These are phyloP conservation scores for Thaleichthys pacificus DNA, from an alignment of 2,797 vertebrate genomes.

Conservation along the genomic window DNA sequence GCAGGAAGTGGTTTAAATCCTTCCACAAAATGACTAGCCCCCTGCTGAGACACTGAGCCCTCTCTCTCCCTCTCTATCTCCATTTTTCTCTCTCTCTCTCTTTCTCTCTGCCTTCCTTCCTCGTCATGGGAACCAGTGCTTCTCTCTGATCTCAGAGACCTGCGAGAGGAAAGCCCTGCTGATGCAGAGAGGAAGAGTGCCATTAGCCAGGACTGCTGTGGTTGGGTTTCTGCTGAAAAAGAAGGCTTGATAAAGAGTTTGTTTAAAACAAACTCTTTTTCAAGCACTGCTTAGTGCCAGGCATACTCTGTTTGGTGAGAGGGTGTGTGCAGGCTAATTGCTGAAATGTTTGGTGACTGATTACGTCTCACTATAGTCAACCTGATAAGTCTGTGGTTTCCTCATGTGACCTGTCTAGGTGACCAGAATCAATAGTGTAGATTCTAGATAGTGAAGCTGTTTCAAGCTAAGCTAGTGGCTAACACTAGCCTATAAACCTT, in stretches of 20 bases:
- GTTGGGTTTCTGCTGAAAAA: background rate
- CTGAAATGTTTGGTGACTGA: slow-evolving; percentile 12
- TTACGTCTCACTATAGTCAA: background rate
- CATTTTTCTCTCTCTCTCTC: no score
- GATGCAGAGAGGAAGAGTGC: slow-evolving; percentile 14
- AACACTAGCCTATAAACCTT: background rate
- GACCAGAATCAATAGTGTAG: slow-evolving; percentile 25
- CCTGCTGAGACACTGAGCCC: slow-evolving; percentile 25
- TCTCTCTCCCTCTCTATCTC: background rate
- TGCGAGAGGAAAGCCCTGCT: slow-evolving; percentile 19
- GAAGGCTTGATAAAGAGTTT: no score
- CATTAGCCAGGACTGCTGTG: background rate
- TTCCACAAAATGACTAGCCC: slow-evolving; percentile 6
- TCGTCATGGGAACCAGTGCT: slow-evolving; percentile 35
- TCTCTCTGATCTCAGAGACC: slow-evolving; percentile 10
- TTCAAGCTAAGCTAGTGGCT: background rate
- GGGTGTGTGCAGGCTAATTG: slow-evolving; percentile 13
- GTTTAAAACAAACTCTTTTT: background rate
- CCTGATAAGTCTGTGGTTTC: slow-evolving; percentile 20
- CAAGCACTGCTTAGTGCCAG: background rate
- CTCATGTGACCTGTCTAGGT: slow-evolving; percentile 17
- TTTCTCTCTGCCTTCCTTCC: slow-evolving; percentile 25
- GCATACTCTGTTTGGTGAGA: slow-evolving; percentile 5
- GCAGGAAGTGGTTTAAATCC: slow-evolving; percentile 29
- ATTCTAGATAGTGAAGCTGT: background rate